Base-by-base conservation (phyloP, 2,113 vertebrate genomes). In the Periophthalmodon schlosseri region DNA sequence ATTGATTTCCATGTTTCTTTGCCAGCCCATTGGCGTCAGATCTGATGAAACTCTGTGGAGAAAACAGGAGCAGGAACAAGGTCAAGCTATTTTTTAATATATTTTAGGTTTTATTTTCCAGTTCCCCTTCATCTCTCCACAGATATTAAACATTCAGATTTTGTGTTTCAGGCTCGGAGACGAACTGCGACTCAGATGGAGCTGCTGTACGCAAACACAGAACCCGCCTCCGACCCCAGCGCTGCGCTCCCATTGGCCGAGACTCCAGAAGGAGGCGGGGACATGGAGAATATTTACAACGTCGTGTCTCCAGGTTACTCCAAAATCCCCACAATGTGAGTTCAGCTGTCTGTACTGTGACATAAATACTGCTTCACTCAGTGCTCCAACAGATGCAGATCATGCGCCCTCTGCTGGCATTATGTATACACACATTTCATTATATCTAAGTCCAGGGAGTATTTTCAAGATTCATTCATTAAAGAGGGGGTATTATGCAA, bases 131-230 rank as follows among this genome's bases (percentile, higher is more conserved):
- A 16, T 44, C 9, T 10, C 39, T 50, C 5, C 49, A 16, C 50
- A 54, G 18, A 54, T 5, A 4, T 54, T 4, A 18, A 52, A 23
- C 56, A 13, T 23, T 11, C 21, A 12, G 10, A 4, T 18, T 24
- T 24, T 58, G 21, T 67, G 52, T 5, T 1, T 1, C 90, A 99
- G 97, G 97, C 97, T 33, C 96, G 97, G 1, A 93, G 97, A 72
- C 94, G 97, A 83, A 99, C 97, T 72, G 96, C 97, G 68, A 99
- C 97, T 2, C 97, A 99, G 91, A 96, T 97, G 97, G 97, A 99
- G 84, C 36, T 99, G 81, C 95, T 99, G 12, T 99, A 99, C 33
- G 96, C 96, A 18, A 97, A 95, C 92, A 97, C 92, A 0, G 96
- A 99, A 82, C 91, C 94, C 4, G 86, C 91, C 46, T 88, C 93